Evolutionary conservation across 1,140 invertebrate species (phyloP).

Genomic region (Drosophila ficusphila): DNA sequence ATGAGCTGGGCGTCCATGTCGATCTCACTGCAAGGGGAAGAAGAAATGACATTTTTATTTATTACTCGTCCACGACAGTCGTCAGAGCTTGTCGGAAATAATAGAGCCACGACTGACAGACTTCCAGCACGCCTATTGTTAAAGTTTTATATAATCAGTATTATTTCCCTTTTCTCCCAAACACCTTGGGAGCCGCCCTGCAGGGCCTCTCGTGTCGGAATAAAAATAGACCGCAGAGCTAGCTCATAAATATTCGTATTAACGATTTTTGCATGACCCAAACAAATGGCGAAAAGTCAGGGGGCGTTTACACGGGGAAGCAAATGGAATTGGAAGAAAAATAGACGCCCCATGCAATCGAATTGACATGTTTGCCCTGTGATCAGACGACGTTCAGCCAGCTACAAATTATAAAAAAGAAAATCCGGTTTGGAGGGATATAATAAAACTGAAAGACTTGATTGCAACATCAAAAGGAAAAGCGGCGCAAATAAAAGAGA

Average conservation of each 20-base stretch:
- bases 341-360: constrained; percentile 33
- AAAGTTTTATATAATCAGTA: constrained; percentile 35
- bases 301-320: constrained; percentile 1
- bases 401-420: constrained; percentile 50
- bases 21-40: constrained; percentile 87
- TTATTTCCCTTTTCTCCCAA: neutral
- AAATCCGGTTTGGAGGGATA: constrained; percentile 58
- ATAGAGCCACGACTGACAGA: neutral
- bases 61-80: constrained; percentile 4
- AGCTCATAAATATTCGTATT: constrained; percentile 54
- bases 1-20: constrained; percentile 93
- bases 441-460: constrained; percentile 53
- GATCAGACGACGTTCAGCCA: constrained; percentile 22
- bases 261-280: constrained; percentile 52
- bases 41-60: constrained; percentile 7
- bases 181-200: neutral
- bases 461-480: constrained; percentile 68
- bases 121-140: constrained; percentile 26
- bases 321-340: constrained; percentile 12
- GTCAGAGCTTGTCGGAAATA: neutral
- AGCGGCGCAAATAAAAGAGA: constrained; percentile 35
- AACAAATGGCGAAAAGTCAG: constrained; percentile 37
- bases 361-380: constrained; percentile 49
- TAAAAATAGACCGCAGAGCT: constrained; percentile 25
- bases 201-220: constrained; percentile 30